phyloP scores from a whole-genome alignment of 53 echinoderm and acorn worm genomes.

The Patiria pectinifera region DNA sequence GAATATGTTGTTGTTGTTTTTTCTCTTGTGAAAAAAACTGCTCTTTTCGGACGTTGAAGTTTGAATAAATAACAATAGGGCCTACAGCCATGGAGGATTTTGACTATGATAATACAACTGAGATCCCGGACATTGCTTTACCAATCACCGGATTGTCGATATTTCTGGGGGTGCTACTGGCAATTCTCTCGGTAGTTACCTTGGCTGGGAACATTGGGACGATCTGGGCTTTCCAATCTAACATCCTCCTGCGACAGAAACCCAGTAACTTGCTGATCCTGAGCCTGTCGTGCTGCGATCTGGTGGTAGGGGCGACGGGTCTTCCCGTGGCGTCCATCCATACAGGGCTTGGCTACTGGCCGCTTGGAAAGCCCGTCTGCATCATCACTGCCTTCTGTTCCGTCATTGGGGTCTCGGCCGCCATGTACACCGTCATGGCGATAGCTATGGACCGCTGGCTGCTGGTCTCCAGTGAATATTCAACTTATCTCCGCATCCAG shows the following conservation, averaged over 20 bases:
- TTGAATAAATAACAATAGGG: background rate
- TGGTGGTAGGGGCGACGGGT: slow-evolving; percentile 41
- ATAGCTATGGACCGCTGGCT: slow-evolving; percentile 63
- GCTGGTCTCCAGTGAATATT: slow-evolving; percentile 51
- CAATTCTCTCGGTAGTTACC: slow-evolving; percentile 33
- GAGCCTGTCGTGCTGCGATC: slow-evolving; percentile 56
- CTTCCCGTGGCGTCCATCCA: slow-evolving; percentile 48
- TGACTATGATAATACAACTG: background rate
- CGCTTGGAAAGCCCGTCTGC: slow-evolving; percentile 44
- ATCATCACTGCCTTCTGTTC: slow-evolving; percentile 26
- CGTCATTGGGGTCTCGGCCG: slow-evolving; percentile 47
- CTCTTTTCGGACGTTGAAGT: too few relatives aligned
- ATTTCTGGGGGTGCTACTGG: slow-evolving; percentile 37
- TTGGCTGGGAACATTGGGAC: slow-evolving; percentile 58
- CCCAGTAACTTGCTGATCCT: slow-evolving; percentile 62
- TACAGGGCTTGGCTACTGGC: slow-evolving; percentile 50
- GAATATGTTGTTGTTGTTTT: background rate
- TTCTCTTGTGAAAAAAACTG: background rate
- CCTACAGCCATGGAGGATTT: background rate
- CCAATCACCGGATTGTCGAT: slow-evolving; percentile 9
- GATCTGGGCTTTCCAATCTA: slow-evolving; percentile 46
- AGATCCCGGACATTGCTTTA: background rate
- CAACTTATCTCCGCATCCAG: slow-evolving; percentile 55
- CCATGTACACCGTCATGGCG: slow-evolving; percentile 44
- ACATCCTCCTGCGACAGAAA: slow-evolving; percentile 55